Evolutionary conservation across 1,140 invertebrate species (phyloP).

Genomic region (Drosophila lacteicornis): DNA sequence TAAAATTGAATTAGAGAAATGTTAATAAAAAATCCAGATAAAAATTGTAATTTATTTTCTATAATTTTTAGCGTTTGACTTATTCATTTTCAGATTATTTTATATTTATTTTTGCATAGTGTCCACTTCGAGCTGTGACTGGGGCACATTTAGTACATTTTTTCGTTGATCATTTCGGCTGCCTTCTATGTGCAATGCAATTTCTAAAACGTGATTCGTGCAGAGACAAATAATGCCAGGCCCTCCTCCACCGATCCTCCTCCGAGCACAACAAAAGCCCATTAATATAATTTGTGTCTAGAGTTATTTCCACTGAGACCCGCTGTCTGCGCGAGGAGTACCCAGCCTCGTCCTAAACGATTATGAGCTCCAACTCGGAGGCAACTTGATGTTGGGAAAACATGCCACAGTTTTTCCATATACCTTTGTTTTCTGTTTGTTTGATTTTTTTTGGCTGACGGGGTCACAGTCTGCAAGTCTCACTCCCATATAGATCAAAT

Average conservation of each 20-base stretch:
- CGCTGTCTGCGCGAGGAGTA: slow-evolving; percentile 3
- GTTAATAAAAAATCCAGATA: neutral
- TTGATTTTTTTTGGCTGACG: slow-evolving; percentile 28
- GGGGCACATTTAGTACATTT: slow-evolving; percentile 44
- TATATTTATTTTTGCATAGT: neutral
- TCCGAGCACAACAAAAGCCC: slow-evolving; percentile 60
- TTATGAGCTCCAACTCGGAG: slow-evolving; percentile 56
- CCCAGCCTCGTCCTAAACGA: slow-evolving; percentile 59
- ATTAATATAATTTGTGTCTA: slow-evolving; percentile 80
- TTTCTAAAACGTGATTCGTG: slow-evolving; percentile 81
- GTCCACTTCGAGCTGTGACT: slow-evolving; percentile 1
- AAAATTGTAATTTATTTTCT: neutral
- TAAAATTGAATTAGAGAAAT: neutral
- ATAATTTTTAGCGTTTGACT: neutral
- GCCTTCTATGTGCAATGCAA: slow-evolving; percentile 68
- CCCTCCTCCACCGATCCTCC: slow-evolving; percentile 8
- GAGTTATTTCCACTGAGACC: slow-evolving; percentile 51
- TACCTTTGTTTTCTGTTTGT: slow-evolving; percentile 31
- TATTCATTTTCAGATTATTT: neutral
- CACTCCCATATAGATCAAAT: slow-evolving; percentile 66
- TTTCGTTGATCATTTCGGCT: slow-evolving; percentile 45
- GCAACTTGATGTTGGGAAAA: slow-evolving; percentile 56
- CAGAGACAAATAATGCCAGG: slow-evolving; percentile 68
- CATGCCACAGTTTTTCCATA: slow-evolving; percentile 59
- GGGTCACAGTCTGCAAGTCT: slow-evolving; percentile 31